Conservation (phyloP, 2,113 vertebrate genomes). For the Chrysemys picta region DNA sequence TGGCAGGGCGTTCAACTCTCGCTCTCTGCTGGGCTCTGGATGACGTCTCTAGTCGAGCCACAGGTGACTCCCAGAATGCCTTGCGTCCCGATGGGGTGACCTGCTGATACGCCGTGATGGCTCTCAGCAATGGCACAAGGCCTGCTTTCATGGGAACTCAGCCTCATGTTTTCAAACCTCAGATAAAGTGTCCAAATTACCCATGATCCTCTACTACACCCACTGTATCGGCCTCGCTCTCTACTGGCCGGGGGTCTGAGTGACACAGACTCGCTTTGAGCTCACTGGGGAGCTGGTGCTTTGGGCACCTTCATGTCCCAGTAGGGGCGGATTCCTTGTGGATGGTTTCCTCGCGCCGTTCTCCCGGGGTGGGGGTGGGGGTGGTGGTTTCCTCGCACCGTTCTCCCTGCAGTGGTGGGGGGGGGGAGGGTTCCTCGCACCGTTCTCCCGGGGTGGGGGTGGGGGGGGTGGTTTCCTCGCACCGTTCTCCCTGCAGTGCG, state of each 20-base stretch:
- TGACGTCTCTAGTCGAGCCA: neutral
- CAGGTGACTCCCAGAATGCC: too few species aligned
- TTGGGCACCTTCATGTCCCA: neutral
- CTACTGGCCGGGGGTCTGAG: neutral
- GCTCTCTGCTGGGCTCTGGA: neutral
- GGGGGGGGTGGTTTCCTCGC: too few species aligned
- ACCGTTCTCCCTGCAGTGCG: too few species aligned
- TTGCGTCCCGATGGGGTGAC: too few species aligned
- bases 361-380: neutral
- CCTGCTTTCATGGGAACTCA: neutral
- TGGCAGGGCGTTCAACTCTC: neutral
- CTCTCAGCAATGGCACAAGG: too few species aligned
- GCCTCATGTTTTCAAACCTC: neutral
- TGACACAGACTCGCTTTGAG: neutral
- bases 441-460: too few species aligned
- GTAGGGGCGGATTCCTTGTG: too few species aligned
- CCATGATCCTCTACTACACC: neutral
- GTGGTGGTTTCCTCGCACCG: too few species aligned
- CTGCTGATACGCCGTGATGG: neutral
- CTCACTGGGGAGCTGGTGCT: neutral
- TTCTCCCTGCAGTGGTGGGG: fast-evolving
- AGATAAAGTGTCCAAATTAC: neutral
- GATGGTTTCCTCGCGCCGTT: neutral
- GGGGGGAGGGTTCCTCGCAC: too few species aligned
- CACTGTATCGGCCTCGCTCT: neutral